Evolutionary conservation across 2,797 vertebrate genomes (phyloP).

Genomic region (Poliocrania exsul): DNA sequence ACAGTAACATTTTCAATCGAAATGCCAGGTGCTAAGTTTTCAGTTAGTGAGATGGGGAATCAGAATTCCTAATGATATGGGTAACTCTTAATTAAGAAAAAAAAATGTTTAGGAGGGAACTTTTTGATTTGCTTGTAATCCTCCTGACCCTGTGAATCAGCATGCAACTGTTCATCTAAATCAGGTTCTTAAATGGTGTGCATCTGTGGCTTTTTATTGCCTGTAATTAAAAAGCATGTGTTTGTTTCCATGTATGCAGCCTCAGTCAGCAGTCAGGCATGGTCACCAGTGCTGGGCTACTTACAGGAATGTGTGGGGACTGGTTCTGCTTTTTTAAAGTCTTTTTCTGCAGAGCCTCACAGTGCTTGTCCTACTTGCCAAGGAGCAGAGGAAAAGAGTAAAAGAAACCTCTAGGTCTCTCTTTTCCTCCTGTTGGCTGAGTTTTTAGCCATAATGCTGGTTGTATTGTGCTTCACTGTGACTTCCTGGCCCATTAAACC

Average conservation of each 20-base stretch:
- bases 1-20: background rate
- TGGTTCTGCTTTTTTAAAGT: slow-evolving; percentile 12
- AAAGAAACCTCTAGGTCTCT: background rate
- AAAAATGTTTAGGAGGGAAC: background rate
- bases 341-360: background rate
- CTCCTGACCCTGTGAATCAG: background rate
- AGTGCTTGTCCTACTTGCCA: background rate
- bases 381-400: background rate
- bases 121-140: slow-evolving; percentile 18
- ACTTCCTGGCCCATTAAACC: slow-evolving; percentile 50
- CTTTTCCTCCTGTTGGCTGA: background rate
- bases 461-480: slow-evolving; percentile 23
- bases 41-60: background rate
- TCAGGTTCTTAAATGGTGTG: background rate
- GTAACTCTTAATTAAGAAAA: background rate
- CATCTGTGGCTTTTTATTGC: slow-evolving; percentile 10
- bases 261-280: background rate
- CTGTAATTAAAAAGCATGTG: slow-evolving; percentile 6
- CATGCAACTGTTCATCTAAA: background rate
- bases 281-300: background rate
- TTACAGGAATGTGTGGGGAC: background rate
- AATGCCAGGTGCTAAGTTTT: background rate
- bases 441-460: background rate
- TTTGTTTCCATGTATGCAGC: background rate
- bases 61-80: background rate